Base-by-base conservation (phyloP, 2,113 vertebrate species). In the Ascaphus truei region DNA sequence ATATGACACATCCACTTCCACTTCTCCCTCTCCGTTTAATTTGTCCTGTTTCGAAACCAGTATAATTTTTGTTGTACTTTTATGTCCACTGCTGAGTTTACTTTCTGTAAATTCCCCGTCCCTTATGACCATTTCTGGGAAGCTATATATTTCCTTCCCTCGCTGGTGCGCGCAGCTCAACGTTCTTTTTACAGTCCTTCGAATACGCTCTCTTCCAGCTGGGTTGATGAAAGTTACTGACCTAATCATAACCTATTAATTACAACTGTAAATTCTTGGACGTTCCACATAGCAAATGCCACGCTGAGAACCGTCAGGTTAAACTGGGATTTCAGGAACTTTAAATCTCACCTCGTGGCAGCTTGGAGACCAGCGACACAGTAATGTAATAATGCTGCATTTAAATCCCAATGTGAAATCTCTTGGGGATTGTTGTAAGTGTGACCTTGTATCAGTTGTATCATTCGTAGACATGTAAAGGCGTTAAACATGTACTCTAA, bases 201-300 rank as follows among this genome's bases (percentile, higher is more conserved):
- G 81, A 82, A 86, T 80, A 82, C 79, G 72, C 77, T 82, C 76
- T 78, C 75, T 79, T 75, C 74, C 65, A 7, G 82, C 72, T 71
- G 75, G 79, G 80, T 80, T 81, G 82, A 84, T 83, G 80, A 85
- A 84, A 85, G 81, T 82, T 80, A 83, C 84, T 86, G 84, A 85
- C 83, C 81, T 86, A 83, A 85, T 86, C 83, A 85, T 83, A 85
- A 86, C 79, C 83, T 85, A 86, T 85, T 86, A 84, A 86, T 86
- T 86, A 83, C 79, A 63, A 76, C 78, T 76, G 78, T 85, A 86
- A 86, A 86, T 86, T 47, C 81, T 72, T 58, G 78, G 72, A 80
- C 79, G 78, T 81, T 83, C 80, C 77, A 78, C 81, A 48, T 77
- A 75, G 79, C 75, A 77, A 81, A 80, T 62, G 75, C 72, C 78